Evolutionary conservation across 2,888 invertebrate genomes (phyloP).

Genomic region (Orchesella flavescens): DNA sequence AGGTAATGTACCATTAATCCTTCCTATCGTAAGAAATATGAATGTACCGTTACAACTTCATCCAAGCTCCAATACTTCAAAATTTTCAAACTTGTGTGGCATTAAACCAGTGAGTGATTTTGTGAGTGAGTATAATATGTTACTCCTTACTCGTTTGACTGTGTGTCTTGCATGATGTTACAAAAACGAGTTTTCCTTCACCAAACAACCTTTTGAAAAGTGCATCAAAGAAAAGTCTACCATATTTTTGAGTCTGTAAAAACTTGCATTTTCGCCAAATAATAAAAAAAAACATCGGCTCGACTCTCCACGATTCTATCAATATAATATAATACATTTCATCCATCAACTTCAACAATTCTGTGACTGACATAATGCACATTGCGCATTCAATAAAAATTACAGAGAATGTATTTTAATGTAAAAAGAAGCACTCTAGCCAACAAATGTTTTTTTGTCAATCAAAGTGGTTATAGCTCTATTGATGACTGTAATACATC

Average conservation of each 20-base stretch:
- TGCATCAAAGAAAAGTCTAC: not conserved
- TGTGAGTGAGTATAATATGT: too few species aligned
- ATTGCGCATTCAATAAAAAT: not conserved
- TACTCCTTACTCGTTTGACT: too few species aligned
- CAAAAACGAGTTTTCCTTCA: conserved; percentile 9
- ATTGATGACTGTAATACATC: not conserved
- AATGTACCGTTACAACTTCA: too few species aligned
- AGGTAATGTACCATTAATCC: too few species aligned
- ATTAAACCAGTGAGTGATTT: not conserved
- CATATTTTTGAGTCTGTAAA: not conserved
- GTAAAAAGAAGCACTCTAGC: not conserved
- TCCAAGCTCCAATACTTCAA: too few species aligned
- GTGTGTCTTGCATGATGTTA: not conserved
- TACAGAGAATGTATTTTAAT: not conserved
- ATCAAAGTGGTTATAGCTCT: conserved; percentile 1
- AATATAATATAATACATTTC: not conserved
- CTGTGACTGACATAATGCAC: not conserved
- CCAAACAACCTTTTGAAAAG: conserved; percentile 1
- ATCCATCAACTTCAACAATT: not conserved
- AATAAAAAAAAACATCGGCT: not conserved
- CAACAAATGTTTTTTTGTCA: conserved; percentile 3
- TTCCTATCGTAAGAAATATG: too few species aligned
- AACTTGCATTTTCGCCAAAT: conserved; percentile 13
- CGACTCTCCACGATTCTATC: conserved; percentile 9
- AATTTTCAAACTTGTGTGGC: not conserved